These are phyloP conservation scores for Zygothrica quintamaculata DNA, from an alignment of 2,888 invertebrate species.

Conservation along the genomic window DNA sequence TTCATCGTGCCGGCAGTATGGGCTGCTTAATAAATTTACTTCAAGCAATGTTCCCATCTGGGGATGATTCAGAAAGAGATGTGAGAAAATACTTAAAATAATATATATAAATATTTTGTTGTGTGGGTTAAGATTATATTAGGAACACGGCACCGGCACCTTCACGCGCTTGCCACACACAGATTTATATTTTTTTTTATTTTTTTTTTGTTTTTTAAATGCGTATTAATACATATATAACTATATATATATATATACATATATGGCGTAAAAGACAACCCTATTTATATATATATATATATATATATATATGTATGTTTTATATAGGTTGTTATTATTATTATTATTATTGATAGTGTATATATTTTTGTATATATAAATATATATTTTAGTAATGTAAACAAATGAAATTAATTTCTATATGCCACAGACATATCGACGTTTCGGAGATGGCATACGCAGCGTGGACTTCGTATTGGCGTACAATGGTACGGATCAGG, in stretches of 20 bases:
- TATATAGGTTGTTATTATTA: not conserved
- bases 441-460: constrained; percentile 86
- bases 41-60: too few relatives aligned
- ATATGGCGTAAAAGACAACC: too few relatives aligned
- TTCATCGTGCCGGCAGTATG: too few relatives aligned
- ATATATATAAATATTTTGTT: too few relatives aligned
- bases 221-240: not conserved
- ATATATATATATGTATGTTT: not conserved
- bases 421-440: constrained; percentile 85
- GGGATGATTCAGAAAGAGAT: too few relatives aligned
- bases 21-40: too few relatives aligned
- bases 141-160: constrained; percentile 26
- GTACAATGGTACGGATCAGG: constrained; percentile 85
- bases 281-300: not conserved
- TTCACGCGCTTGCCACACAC: constrained; percentile 37
- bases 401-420: too few relatives aligned
- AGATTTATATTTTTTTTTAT: not conserved
- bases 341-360: constrained; percentile 5
- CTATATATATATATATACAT: not conserved
- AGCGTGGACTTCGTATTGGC: constrained; percentile 88
- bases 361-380: constrained; percentile 14
- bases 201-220: too few relatives aligned
- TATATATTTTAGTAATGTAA: constrained; percentile 15
- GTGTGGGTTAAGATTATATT: not conserved
- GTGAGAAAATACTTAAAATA: too few relatives aligned